phyloP scores from a whole-genome alignment of 2,888 invertebrate genomes.

The Lordiphosa andalusiaca region DNA sequence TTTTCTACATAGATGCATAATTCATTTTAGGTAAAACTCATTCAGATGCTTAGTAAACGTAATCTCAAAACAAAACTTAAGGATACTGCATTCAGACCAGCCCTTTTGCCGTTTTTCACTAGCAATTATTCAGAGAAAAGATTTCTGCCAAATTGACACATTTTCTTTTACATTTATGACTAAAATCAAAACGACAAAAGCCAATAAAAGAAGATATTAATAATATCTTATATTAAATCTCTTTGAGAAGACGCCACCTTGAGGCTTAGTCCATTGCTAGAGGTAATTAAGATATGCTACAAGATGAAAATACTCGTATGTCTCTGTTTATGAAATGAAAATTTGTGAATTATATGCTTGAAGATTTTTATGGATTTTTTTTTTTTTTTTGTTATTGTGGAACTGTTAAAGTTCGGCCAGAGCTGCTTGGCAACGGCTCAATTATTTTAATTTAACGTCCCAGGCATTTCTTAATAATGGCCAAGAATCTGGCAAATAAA shows the following conservation, averaged over 20 bases:
- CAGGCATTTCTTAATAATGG: conserved; percentile 39
- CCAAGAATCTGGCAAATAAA: conserved; percentile 28
- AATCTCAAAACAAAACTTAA: too few species aligned
- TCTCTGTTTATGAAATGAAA: conserved; percentile 5
- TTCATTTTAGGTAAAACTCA: too few species aligned
- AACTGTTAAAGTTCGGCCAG: conserved; percentile 8
- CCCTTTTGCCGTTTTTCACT: conserved; percentile 9
- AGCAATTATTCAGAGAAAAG: conserved; percentile 27
- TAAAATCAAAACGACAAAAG: conserved; percentile 9
- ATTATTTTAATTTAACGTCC: conserved; percentile 35
- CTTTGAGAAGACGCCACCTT: conserved; percentile 7
- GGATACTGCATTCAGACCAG: background rate
- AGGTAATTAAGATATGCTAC: conserved; percentile 1
- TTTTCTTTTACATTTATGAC: conserved; percentile 14
- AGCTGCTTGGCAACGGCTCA: conserved; percentile 33
- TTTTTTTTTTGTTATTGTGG: too few species aligned
- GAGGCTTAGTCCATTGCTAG: conserved; percentile 8
- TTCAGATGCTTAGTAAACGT: too few species aligned
- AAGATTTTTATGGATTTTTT: conserved; percentile 6
- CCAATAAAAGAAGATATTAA: conserved; percentile 23
- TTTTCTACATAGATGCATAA: too few species aligned
- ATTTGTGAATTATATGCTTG: conserved; percentile 11
- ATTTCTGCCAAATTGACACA: conserved; percentile 6
- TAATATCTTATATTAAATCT: conserved; percentile 29
- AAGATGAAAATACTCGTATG: conserved; percentile 7